A percentile compares a stretch with the other conserved stretches of the same genome.
phyloP scores from a whole-genome alignment of 2,113 vertebrate species.

The Chascanopsetta lugubris region DNA sequence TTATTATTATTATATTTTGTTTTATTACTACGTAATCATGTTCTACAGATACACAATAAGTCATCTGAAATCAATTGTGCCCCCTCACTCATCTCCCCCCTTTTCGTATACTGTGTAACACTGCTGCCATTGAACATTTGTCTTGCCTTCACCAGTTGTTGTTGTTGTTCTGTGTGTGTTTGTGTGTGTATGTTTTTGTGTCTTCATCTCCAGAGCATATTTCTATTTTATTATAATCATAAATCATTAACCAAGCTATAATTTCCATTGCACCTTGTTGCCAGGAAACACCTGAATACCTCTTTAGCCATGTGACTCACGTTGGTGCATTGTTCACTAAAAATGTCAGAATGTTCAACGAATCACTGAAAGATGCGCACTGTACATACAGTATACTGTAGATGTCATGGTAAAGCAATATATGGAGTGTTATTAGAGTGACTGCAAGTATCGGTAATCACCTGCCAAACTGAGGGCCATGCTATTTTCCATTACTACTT shows the following conservation, averaged over 20 bases:
- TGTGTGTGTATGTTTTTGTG: neutral
- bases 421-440: too few relatives aligned
- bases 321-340: conserved; percentile 12
- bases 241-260: conserved; percentile 22
- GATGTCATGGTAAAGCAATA: neutral
- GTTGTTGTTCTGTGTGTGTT: too few relatives aligned
- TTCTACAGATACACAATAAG: too few relatives aligned
- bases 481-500: too few relatives aligned
- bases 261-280: conserved; percentile 44
- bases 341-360: conserved; percentile 18
- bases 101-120: neutral
- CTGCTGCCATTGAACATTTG: conserved; percentile 7
- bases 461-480: too few relatives aligned
- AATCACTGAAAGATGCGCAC: conserved; percentile 1
- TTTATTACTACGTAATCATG: too few relatives aligned
- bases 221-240: conserved; percentile 21
- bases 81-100: neutral
- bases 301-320: conserved; percentile 28
- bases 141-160: conserved; percentile 2
- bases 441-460: neutral
- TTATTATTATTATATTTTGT: neutral
- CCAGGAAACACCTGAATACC: conserved; percentile 49
- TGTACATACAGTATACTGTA: neutral
- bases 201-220: conserved; percentile 12
- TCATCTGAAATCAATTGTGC: too few relatives aligned